A percentile compares a stretch with the other conserved stretches of the same genome.
phyloP scores from a whole-genome alignment of 2,797 vertebrate species.

The Malurus splendens region DNA sequence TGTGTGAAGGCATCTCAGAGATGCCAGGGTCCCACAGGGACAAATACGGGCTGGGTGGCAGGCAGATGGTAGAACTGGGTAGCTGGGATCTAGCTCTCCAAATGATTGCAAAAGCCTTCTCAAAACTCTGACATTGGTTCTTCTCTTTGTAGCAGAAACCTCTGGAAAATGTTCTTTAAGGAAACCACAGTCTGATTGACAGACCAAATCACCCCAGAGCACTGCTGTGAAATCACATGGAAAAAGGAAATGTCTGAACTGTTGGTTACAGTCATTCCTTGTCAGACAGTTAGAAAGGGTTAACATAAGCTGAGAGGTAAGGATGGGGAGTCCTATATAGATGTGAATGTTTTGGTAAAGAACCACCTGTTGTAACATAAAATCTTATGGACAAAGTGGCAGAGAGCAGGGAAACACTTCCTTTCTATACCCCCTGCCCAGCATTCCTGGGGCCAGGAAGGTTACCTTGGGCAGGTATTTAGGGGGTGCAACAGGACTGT shows the following conservation, averaged over 20 bases:
- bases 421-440: neutral
- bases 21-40: fast-evolving
- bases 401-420: neutral
- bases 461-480: neutral
- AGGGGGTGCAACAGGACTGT: neutral
- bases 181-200: neutral
- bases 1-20: neutral
- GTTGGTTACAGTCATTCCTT: neutral
- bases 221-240: neutral
- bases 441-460: neutral
- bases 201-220: neutral
- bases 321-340: neutral
- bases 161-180: neutral
- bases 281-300: neutral
- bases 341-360: neutral
- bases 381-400: neutral
- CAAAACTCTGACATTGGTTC: neutral
- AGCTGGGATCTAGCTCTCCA: neutral
- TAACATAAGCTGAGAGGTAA: neutral
- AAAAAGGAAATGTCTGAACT: neutral
- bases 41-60: neutral
- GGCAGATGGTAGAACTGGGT: neutral
- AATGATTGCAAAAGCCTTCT: neutral
- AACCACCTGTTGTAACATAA: neutral
- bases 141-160: neutral